Conservation (phyloP, 2,113 vertebrate species). For the Motacilla tschutschensis region DNA sequence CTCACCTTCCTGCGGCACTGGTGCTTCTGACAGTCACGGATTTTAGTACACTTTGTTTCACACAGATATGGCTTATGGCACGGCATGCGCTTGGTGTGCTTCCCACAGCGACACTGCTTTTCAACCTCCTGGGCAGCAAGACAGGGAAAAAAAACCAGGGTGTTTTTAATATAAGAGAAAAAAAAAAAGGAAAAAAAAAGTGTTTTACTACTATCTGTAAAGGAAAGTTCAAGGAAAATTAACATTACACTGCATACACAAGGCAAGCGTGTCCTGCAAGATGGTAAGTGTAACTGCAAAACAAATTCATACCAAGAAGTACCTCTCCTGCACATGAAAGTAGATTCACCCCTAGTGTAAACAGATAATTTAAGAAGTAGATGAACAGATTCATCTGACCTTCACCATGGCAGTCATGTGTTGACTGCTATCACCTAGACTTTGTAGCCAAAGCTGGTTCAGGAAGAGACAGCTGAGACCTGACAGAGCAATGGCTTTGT, state of each 20-base stretch:
- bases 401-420: background rate
- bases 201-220: background rate
- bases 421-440: background rate
- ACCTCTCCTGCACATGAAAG: background rate
- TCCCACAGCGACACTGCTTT: conserved; percentile 92
- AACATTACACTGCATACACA: background rate
- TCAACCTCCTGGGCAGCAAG: conserved; percentile 85
- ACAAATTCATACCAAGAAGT: background rate
- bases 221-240: background rate
- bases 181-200: background rate
- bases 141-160: background rate
- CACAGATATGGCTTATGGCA: conserved; percentile 94
- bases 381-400: background rate
- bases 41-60: conserved; percentile 89
- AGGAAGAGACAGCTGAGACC: background rate
- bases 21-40: conserved; percentile 89
- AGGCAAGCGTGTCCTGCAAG: background rate
- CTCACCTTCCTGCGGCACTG: conserved; percentile 92
- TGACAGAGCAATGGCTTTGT: background rate
- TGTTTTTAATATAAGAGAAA: background rate
- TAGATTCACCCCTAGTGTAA: fast-evolving
- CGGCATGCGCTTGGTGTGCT: conserved; percentile 84
- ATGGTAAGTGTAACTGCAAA: background rate
- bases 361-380: background rate
- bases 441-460: background rate